phyloP scores from a whole-genome alignment of 2,797 vertebrate species.

The Morus bassanus region DNA sequence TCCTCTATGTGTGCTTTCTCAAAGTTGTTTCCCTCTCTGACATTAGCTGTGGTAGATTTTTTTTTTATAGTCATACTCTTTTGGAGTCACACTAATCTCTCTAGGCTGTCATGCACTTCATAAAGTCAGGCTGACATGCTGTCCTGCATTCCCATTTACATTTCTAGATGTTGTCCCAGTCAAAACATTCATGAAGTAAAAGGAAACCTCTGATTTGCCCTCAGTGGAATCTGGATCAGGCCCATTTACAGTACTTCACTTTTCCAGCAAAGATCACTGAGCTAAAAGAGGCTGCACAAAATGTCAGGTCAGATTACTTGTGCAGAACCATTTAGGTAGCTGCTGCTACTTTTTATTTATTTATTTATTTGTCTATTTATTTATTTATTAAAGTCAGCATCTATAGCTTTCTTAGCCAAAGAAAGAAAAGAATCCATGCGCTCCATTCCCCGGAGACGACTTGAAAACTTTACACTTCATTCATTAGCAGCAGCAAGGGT shows the following conservation, averaged over 20 bases:
- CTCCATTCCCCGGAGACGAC: neutral
- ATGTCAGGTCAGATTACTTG: conserved; percentile 16
- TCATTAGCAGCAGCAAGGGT: neutral
- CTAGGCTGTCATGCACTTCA: neutral
- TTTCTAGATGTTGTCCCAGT: neutral
- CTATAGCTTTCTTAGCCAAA: neutral
- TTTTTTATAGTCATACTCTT: neutral
- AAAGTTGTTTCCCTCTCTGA: neutral
- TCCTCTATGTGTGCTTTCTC: neutral
- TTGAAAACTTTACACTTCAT: neutral
- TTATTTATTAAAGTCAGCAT: neutral
- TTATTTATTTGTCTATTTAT: neutral
- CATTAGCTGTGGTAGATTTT: neutral
- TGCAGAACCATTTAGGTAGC: neutral
- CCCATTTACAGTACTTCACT: neutral
- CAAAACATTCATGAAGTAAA: neutral
- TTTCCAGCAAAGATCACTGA: conserved; percentile 37
- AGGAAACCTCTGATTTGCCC: neutral
- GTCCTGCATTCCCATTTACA: neutral
- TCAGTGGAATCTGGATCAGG: neutral
- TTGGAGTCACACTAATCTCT: neutral
- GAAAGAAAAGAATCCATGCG: neutral
- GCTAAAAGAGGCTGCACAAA: neutral
- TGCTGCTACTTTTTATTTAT: neutral
- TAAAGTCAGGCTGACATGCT: neutral